Evolutionary conservation across 2,113 vertebrate genomes (phyloP), one percentile per base, ranked within the genome.

Genomic region (Telmatochromis sp.): DNA sequence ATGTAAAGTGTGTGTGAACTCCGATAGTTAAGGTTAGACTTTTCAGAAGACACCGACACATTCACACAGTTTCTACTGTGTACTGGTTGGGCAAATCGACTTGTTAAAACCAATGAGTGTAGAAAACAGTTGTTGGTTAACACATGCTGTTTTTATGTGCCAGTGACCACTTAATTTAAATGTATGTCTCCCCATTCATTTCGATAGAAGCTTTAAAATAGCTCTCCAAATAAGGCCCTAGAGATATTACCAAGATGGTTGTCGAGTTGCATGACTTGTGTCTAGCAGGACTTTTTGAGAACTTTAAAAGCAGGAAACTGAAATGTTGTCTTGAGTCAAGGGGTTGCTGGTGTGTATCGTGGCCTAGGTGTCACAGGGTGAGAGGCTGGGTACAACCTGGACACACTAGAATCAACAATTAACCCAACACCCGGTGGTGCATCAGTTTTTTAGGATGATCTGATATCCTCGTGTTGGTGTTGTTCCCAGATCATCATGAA

Each of bases 121-220:
- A 35, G 58, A 63, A 17, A 35, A 63, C 58, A 7, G 31, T 63
- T 1, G 3, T 11, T 0, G 58, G 17, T 63, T 63, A 63, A 63
- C 33, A 0, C 37, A 9, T 2, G 12, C 13, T 42, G 13, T 71
- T 71, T 42, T 71, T 71, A 23, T 42, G 13, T 23, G 11, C 13
- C 37, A 71, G n/a, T 71, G 13, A 71, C 2, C 0, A 2, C 7
- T 15, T 0, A 71, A 0, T 15, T 42, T 71, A 71, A 2, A 2
- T 26, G 12, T 8, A 42, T 9, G 12, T 21, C 35, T 71, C 19
- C 35, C 5, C n/a, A 23, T 71, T 42, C n/a, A 23, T 71, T 68
- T 40, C 26, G 26, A 5, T 28, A 28, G 63, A 71, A 23, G 35
- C 12, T 40, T 68, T 68, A 68, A 9, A 42, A 40, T 68, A 40